These are phyloP conservation scores for Brachionus calyciflorus DNA, from an alignment of 1,140 invertebrate species.

Conservation along the genomic window DNA sequence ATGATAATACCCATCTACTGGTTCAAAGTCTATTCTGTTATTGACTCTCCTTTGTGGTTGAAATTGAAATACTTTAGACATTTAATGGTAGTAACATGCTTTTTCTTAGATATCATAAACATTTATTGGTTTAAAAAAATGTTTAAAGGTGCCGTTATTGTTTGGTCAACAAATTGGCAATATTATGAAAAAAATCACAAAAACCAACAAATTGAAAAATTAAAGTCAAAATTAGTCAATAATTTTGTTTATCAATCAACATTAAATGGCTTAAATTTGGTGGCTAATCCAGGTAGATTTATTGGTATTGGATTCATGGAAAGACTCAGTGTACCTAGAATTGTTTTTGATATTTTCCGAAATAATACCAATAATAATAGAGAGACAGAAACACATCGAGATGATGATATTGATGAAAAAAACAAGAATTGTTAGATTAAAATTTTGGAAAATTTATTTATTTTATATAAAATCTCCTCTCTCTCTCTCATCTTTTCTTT, in stretches of 20 bases:
- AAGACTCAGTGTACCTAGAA: background rate
- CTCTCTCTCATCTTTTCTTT: too few species aligned
- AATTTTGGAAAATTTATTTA: too few species aligned
- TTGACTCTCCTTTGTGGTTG: slow-evolving; percentile 52
- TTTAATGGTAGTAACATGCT: slow-evolving; percentile 53
- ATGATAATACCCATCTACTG: slow-evolving; percentile 55
- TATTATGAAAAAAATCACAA: slow-evolving; percentile 37
- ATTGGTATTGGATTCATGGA: slow-evolving; percentile 34
- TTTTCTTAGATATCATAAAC: slow-evolving; percentile 55
- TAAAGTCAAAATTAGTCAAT: slow-evolving; percentile 13
- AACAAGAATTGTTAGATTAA: too few species aligned
- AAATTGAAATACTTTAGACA: slow-evolving; percentile 52
- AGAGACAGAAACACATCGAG: background rate
- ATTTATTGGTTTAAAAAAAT: slow-evolving; percentile 58
- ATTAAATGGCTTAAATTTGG: slow-evolving; percentile 15
- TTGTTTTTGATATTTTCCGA: background rate
- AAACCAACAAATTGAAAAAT: slow-evolving; percentile 17
- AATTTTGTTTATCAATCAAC: slow-evolving; percentile 26
- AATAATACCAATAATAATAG: too few species aligned
- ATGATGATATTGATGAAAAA: too few species aligned
- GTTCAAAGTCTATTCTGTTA: slow-evolving; percentile 53
- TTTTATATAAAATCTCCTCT: too few species aligned
- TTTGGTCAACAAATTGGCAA: slow-evolving; percentile 47
- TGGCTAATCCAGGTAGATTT: slow-evolving; percentile 10
- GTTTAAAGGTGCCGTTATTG: slow-evolving; percentile 51